Evolutionary conservation across 1,140 invertebrate species (phyloP), one percentile per base, ranked within the genome.

Genomic region (Lasioglossum baleicum): DNA sequence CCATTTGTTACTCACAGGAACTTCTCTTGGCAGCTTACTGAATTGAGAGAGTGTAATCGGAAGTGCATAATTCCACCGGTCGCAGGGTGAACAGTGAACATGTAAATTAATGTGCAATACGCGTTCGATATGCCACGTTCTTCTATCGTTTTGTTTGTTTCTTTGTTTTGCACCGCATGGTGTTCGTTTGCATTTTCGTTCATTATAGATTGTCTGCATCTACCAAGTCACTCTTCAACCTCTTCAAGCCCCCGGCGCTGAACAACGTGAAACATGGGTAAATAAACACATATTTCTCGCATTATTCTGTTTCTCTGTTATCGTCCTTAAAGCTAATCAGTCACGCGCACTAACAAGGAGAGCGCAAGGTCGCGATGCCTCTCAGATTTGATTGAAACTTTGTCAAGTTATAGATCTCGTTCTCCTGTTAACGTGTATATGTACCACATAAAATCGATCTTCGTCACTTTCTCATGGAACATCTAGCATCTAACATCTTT

Each of bases 181-280:
- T 90, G 85, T 91, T 91, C 86, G 88, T 91, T 90, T 91, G 89
- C 89, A 90, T 91, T 91, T 87, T 91, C 88, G 83, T 90, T 90
- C 71, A 89, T 92, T 93, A 88, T 93, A 93, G 92, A 93, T 94
- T 94, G 87, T 94, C 94, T 90, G 90, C 93, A 90, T 92, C 94
- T 70, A 94, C 94, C 90, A 94, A 94, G 90, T 94, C 94, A 82
- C 89, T 94, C 90, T 93, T 94, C 93, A 94, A 94, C 90, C 93
- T 94, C 84, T 93, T 94, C 90, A 94, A 94, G 92, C 92, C 92
- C 68, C 88, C 91, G 72, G 90, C 91, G 86, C 90, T 91, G 81
- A 93, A 88, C 91, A 93, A 92, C 88, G 89, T 94, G 78, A 94
- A 94, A 89, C 93, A 94, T 87, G 93, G 94, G 93, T 94, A 93